Conservation (phyloP, 2,113 vertebrate genomes). For the Ursus arctos region DNA sequence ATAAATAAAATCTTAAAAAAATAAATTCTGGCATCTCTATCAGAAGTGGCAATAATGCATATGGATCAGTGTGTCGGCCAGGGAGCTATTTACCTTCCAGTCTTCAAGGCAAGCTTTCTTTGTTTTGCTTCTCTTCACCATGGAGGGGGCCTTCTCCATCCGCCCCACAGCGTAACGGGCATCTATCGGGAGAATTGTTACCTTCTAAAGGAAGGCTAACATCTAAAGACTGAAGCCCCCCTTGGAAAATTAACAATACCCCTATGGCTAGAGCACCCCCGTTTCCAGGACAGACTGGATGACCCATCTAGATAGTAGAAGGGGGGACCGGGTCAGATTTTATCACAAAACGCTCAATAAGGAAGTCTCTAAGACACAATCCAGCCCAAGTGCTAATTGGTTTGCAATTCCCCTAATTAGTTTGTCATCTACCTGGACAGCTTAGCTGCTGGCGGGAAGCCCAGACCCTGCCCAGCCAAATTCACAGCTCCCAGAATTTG, state of each 20-base stretch:
- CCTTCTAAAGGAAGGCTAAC: background rate
- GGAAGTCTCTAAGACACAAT: conserved; percentile 67
- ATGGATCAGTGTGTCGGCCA: background rate
- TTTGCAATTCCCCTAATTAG: conserved; percentile 82
- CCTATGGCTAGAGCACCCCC: background rate
- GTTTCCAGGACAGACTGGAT: background rate
- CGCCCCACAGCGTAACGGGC: background rate
- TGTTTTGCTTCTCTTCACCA: background rate
- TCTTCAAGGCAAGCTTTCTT: background rate
- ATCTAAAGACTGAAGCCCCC: background rate
- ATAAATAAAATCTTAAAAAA: no score
- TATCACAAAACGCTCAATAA: conserved; percentile 30
- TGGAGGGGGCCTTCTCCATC: no score
- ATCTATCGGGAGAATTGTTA: background rate
- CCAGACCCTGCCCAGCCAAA: conserved; percentile 78
- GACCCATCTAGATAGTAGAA: no score
- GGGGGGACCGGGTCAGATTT: background rate
- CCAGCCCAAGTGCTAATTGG: conserved; percentile 77
- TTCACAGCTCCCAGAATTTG: conserved; percentile 84
- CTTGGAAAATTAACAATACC: background rate
- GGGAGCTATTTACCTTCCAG: background rate
- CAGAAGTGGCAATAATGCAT: background rate
- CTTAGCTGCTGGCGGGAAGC: conserved; percentile 81
- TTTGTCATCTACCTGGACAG: conserved; percentile 72
- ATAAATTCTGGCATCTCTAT: background rate